A percentile compares a stretch with the other conserved stretches of the same genome.
These are phyloP conservation scores for Byasa hedistus DNA, from an alignment of 2,888 invertebrate genomes.

Conservation along the genomic window DNA sequence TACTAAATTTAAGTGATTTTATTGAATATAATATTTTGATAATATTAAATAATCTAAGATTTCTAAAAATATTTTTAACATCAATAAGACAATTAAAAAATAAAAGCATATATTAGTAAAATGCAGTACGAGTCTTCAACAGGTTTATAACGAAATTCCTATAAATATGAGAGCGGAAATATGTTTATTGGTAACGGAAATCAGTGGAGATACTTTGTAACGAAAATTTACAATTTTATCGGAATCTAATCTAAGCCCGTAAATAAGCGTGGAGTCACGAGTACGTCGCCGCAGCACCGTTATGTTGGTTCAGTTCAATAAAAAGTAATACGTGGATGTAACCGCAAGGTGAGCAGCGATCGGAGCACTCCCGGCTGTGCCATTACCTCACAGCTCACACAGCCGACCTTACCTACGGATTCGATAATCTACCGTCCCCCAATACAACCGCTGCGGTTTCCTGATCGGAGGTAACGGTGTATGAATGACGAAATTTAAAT, in stretches of 20 bases:
- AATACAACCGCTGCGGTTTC: slow-evolving; percentile 60
- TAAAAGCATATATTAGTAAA: too few species aligned
- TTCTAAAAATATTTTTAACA: too few species aligned
- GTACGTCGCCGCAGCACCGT: slow-evolving; percentile 15
- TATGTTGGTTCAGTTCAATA: slow-evolving; percentile 23
- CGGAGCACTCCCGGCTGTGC: background rate
- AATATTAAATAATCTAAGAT: too few species aligned
- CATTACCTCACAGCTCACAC: slow-evolving; percentile 20
- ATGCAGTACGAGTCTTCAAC: too few species aligned
- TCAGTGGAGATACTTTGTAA: background rate
- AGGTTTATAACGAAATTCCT: too few species aligned
- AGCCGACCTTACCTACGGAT: slow-evolving; percentile 33
- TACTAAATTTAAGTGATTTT: too few species aligned
- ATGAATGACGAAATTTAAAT: background rate
- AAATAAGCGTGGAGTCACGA: slow-evolving; percentile 14
- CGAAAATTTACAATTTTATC: background rate
- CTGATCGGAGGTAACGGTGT: slow-evolving; percentile 61
- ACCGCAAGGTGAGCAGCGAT: slow-evolving; percentile 26
- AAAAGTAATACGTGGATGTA: slow-evolving; percentile 18
- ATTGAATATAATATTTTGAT: too few species aligned
- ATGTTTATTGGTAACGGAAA: too few species aligned
- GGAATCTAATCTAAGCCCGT: background rate
- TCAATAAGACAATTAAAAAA: too few species aligned
- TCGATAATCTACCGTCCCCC: slow-evolving; percentile 66
- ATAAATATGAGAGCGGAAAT: too few species aligned